These are phyloP conservation scores for Plutella xylostella DNA, from an alignment of 2,888 invertebrate species.

Conservation along the genomic window DNA sequence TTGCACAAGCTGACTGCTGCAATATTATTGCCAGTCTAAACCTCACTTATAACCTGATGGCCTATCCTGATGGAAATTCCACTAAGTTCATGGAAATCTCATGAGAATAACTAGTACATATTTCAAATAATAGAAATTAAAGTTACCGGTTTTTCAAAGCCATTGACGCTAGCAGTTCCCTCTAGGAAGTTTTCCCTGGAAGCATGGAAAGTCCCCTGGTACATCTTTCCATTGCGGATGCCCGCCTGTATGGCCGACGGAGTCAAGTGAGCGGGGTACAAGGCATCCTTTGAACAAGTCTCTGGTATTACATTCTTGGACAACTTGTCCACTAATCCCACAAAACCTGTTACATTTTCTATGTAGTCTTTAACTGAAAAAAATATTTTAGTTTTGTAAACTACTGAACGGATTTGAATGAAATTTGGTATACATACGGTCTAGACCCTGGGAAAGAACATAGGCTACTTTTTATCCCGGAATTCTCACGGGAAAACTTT, in stretches of 20 bases:
- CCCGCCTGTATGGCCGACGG: slow-evolving; percentile 72
- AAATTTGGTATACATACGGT: no score
- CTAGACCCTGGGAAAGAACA: no score
- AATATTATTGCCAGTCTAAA: no score
- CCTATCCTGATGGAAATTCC: neutral
- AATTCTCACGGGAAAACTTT: no score
- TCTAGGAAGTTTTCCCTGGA: slow-evolving; percentile 96
- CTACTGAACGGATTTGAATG: no score
- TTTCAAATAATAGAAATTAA: no score
- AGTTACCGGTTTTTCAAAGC: slow-evolving; percentile 80
- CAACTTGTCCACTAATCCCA: slow-evolving; percentile 84
- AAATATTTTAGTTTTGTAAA: no score
- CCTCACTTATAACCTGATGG: no score
- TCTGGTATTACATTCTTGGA: slow-evolving; percentile 75
- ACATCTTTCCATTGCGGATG: slow-evolving; percentile 78
- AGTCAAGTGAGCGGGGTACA: slow-evolving; percentile 89
- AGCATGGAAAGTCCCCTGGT: slow-evolving; percentile 86
- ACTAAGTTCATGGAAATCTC: slow-evolving; percentile 7
- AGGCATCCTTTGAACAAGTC: slow-evolving; percentile 71
- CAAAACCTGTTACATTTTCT: slow-evolving; percentile 74
- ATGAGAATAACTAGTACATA: no score
- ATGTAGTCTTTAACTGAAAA: slow-evolving; percentile 80
- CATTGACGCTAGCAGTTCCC: slow-evolving; percentile 85
- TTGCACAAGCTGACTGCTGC: no score
- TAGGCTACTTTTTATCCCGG: no score